Base-by-base conservation (phyloP, 2,888 invertebrate genomes). In the Synergus itoensis region DNA sequence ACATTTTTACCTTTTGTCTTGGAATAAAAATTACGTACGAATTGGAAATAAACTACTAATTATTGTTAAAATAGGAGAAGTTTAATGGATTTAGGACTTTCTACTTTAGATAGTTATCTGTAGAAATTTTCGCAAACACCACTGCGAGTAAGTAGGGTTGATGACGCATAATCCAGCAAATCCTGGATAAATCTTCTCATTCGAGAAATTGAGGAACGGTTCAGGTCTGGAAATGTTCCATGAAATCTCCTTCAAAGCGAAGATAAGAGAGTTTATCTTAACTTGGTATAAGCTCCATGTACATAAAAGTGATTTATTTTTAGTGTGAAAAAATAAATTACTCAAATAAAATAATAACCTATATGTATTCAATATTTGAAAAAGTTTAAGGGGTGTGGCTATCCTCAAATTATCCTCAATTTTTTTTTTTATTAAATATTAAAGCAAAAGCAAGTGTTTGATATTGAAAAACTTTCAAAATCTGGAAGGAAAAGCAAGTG, bases 111-210 rank as follows among this genome's bases (percentile, higher is more conserved):
- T 28, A 62, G 62, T 53, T 18, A 53, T 73, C 53, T 53, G 48
- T 48, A 36, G 21, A 40, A 36, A 73, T 73, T 53, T 73, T 57
- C 11, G 53, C 53, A 36, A 48, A 73, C 28, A 73, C 36, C 21
- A 48, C 12, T 48, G 14, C 48, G 53, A 53, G 36, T 73, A 73
- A 57, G 73, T n/a, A 43, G 36, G 53, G 73, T 53, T 53, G 53
- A 73, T 36, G 73, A 73, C 73, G n/a, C 36, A 73, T 73, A 73
- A 73, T 73, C 73, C 53, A 36, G 36, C n/a, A 73, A 73, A 73
- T 73, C 73, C 73, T 73, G 48, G 16, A 57, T 73, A 57, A 73
- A 73, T 73, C 73, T 36, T 57, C 73, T 57, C 73, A 53, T 73
- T 57, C 53, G 53, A 40, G 73, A 73, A 73, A 53, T 36, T 53